phyloP scores from a whole-genome alignment of 2,888 invertebrate species.

The Agrypnus murinus region DNA sequence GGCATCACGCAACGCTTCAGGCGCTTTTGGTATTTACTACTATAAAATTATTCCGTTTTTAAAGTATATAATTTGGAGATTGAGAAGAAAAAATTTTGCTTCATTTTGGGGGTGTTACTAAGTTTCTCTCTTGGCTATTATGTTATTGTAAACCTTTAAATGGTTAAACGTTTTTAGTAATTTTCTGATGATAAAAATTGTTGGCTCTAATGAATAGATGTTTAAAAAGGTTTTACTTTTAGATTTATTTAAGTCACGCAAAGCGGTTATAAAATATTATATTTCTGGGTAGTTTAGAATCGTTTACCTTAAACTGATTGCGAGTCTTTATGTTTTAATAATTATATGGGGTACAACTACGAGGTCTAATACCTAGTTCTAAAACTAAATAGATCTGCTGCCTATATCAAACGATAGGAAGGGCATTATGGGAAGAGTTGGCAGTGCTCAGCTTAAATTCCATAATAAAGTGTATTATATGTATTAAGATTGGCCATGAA shows the following conservation, averaged over 20 bases:
- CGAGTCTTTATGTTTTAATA: not conserved
- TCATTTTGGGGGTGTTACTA: slow-evolving; percentile 17
- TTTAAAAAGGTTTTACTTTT: slow-evolving; percentile 13
- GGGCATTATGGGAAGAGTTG: too few relatives aligned
- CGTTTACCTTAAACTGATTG: not conserved
- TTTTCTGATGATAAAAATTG: slow-evolving; percentile 18
- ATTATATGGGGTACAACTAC: too few relatives aligned
- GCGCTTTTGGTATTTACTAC: slow-evolving; percentile 29
- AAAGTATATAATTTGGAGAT: slow-evolving; percentile 37
- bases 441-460: too few relatives aligned
- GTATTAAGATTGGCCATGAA: too few relatives aligned
- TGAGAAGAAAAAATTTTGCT: slow-evolving; percentile 15
- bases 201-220: slow-evolving; percentile 27
- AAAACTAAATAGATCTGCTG: too few relatives aligned
- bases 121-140: slow-evolving; percentile 6
- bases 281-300: not conserved
- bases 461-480: too few relatives aligned
- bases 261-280: slow-evolving; percentile 1
- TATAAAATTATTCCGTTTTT: slow-evolving; percentile 32
- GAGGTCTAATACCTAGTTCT: too few relatives aligned
- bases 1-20: slow-evolving; percentile 35
- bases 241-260: slow-evolving; percentile 21
- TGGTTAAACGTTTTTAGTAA: slow-evolving; percentile 15
- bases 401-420: too few relatives aligned
- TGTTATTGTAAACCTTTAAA: not conserved